Evolutionary conservation across 2,113 vertebrate genomes (phyloP).

Genomic region (Poeciliopsis prolifica): DNA sequence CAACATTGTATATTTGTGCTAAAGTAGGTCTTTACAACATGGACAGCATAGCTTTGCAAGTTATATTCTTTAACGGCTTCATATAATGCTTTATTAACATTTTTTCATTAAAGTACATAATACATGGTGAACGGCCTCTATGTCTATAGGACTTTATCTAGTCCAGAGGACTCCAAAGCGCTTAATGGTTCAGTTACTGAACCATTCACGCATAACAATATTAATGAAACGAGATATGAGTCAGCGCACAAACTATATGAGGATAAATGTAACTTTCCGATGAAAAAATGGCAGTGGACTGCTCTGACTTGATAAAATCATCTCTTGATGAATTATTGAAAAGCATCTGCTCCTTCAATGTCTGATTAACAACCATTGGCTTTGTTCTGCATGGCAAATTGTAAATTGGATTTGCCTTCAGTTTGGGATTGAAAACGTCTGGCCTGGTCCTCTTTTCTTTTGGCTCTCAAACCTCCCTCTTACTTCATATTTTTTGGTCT

Average conservation of each 20-base stretch:
- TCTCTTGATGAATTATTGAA: conserved; percentile 22
- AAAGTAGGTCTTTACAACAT: too few relatives aligned
- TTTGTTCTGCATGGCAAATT: conserved; percentile 21
- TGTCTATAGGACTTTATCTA: too few relatives aligned
- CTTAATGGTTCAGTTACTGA: too few relatives aligned
- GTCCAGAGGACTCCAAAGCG: too few relatives aligned
- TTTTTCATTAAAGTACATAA: too few relatives aligned
- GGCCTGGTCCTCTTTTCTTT: conserved; percentile 1
- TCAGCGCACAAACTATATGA: background rate
- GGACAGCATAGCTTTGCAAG: too few relatives aligned
- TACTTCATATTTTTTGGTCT: conserved; percentile 17
- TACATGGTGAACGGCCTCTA: too few relatives aligned
- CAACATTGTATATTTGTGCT: too few relatives aligned
- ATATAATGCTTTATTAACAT: too few relatives aligned
- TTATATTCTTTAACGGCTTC: too few relatives aligned
- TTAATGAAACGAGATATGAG: background rate
- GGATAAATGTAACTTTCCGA: background rate
- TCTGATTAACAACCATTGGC: conserved; percentile 37
- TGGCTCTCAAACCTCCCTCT: conserved; percentile 9
- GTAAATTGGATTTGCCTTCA: background rate
- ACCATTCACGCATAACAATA: background rate
- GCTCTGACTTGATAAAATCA: background rate
- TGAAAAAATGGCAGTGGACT: conserved; percentile 1
- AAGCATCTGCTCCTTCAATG: conserved; percentile 2
- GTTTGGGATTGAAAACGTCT: conserved; percentile 17